Conservation (phyloP, 1,140 invertebrate species). For the Maconellicoccus hirsutus region DNA sequence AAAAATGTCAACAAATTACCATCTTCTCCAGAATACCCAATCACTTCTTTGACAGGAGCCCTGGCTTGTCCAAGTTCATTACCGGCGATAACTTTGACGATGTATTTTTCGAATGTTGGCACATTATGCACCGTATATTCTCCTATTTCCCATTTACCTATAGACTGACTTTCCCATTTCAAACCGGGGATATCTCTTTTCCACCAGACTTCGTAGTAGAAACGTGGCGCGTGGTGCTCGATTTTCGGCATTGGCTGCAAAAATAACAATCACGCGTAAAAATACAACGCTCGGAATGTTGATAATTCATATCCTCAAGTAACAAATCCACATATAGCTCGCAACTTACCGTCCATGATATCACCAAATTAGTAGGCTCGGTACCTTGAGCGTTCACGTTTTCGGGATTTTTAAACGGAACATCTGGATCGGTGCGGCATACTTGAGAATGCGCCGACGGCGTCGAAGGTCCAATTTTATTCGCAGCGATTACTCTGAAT, state of each 20-base stretch:
- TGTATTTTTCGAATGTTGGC: constrained; percentile 83
- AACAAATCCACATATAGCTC: neutral
- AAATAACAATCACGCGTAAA: constrained; percentile 24
- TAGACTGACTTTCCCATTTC: constrained; percentile 57
- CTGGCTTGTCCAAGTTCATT: constrained; percentile 83
- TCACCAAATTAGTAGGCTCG: constrained; percentile 78
- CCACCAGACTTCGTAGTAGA: constrained; percentile 84
- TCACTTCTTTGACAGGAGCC: constrained; percentile 63
- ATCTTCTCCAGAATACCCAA: constrained; percentile 92
- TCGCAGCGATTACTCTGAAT: constrained; percentile 83
- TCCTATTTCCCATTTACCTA: constrained; percentile 61
- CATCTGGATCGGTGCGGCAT: constrained; percentile 77
- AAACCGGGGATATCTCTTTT: constrained; percentile 63
- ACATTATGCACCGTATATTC: constrained; percentile 60
- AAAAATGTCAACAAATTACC: constrained; percentile 35
- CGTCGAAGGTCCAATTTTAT: constrained; percentile 81
- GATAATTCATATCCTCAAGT: no score
- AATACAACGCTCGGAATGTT: no score
- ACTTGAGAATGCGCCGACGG: constrained; percentile 68
- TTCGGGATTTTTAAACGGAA: constrained; percentile 88
- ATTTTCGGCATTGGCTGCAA: constrained; percentile 81
- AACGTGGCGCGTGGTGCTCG: constrained; percentile 88
- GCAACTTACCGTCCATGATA: constrained; percentile 78
- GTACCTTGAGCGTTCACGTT: constrained; percentile 85
- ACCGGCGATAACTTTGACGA: constrained; percentile 82